These are phyloP conservation scores for Alcedo quadribrachys DNA, from an alignment of 2,797 vertebrate species.

Conservation along the genomic window DNA sequence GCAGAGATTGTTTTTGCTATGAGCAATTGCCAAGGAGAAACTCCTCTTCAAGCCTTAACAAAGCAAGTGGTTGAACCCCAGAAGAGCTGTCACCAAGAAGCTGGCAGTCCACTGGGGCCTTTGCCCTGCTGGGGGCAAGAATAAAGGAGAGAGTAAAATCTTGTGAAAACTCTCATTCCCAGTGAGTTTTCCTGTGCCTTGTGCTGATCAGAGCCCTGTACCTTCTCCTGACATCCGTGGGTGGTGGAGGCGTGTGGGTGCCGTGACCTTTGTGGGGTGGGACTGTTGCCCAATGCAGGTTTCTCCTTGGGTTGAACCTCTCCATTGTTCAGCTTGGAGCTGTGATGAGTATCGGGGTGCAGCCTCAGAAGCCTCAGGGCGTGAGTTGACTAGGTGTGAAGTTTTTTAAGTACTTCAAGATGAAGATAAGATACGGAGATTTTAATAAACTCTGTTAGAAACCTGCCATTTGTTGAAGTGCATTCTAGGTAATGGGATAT, in stretches of 20 bases:
- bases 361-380: slow-evolving; percentile 51
- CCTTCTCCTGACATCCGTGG: rapidly evolving
- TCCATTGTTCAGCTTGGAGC: slow-evolving; percentile 24
- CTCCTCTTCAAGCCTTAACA: slow-evolving; percentile 24
- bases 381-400: slow-evolving; percentile 55
- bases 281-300: not conserved
- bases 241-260: not conserved
- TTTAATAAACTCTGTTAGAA: not conserved
- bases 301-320: slow-evolving; percentile 37
- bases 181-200: not conserved
- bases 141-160: not conserved
- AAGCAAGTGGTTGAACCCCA: not conserved
- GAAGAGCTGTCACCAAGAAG: not conserved
- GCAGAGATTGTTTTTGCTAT: slow-evolving; percentile 26
- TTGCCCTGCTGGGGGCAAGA: not conserved
- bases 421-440: slow-evolving; percentile 46
- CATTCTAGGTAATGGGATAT: slow-evolving; percentile 21
- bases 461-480: not conserved
- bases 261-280: not conserved
- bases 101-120: not conserved
- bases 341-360: slow-evolving; percentile 39
- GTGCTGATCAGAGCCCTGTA: not conserved
- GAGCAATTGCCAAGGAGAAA: slow-evolving; percentile 4
- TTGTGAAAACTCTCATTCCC: not conserved
- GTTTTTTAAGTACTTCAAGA: slow-evolving; percentile 39